Conservation (phyloP, 2,113 vertebrate genomes). For the Pyxicephalus adspersus region DNA sequence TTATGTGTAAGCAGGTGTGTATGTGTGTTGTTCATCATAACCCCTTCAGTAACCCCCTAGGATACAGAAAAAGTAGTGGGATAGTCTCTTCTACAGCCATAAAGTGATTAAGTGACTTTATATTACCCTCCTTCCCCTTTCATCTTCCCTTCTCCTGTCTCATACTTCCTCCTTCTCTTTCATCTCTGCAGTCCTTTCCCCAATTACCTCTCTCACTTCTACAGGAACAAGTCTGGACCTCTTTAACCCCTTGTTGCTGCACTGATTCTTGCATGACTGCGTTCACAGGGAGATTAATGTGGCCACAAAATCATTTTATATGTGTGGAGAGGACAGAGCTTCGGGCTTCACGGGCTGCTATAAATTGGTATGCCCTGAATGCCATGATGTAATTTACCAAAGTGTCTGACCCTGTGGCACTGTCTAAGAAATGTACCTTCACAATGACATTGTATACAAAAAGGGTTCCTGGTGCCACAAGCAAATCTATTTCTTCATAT, state of each 20-base stretch:
- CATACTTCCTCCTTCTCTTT: constrained; percentile 42
- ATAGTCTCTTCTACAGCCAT: constrained; percentile 40
- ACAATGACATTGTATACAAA: background rate
- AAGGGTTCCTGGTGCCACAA: background rate
- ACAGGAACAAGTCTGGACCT: constrained; percentile 42
- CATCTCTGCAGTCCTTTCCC: constrained; percentile 41
- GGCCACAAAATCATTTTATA: constrained; percentile 25
- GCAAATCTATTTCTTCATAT: background rate
- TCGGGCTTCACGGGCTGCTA: background rate
- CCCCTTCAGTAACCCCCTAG: constrained; percentile 19
- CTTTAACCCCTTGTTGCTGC: constrained; percentile 29
- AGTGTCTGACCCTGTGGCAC: constrained; percentile 4
- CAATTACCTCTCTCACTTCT: constrained; percentile 43
- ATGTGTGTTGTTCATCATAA: constrained; percentile 7
- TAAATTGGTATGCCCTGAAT: background rate
- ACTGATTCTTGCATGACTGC: background rate
- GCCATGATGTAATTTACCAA: constrained; percentile 29
- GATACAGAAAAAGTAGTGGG: constrained; percentile 30
- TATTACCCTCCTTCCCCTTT: constrained; percentile 47
- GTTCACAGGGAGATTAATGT: constrained; percentile 33
- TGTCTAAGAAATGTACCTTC: background rate
- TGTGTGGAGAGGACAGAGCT: constrained; percentile 1
- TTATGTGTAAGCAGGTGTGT: constrained; percentile 31
- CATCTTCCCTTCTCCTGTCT: constrained; percentile 42
- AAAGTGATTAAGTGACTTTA: constrained; percentile 53